Evolutionary conservation across 2,888 invertebrate species (phyloP), one percentile per base, ranked within the genome.

Genomic region (Phlogophora meticulosa): DNA sequence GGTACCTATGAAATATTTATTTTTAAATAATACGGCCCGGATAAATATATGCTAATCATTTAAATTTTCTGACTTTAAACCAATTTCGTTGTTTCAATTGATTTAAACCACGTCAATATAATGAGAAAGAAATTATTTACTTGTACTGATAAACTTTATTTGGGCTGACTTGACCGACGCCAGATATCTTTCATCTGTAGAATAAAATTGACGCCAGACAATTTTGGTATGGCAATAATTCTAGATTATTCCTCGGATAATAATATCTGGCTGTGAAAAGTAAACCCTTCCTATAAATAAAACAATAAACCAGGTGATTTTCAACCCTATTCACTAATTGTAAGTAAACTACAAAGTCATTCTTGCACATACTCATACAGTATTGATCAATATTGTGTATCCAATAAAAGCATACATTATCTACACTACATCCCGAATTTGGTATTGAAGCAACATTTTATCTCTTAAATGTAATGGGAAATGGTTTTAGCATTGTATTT

Each of bases 1-100:
- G 96, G 93, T 95, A 88, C 68, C 68, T 43, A 43, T 51, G 13
- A 15, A 3, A 5, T 60, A 24, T 2, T 15, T 53, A 40, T 48
- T 49, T 38, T 3, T 15, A 28, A 15, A 7, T 0, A 10, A n/a
- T 15, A 7, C 10, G 20, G 34, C 9, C 36, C 46, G n/a, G 49
- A 49, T 64, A 63, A 70, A 58, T 70, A 34, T 70, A 46, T 5
- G 22, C 32, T 45, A 13, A 10, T 34, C 10, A 17, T 20, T 22
- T 46, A 1, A 10, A 36, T 20, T 34, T 28, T 43, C 4, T 20
- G 42, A 2, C 4, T 34, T 4, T 42, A 13, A n/a, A 17, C 11
- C 32, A 38, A 32, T 17, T 52, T 0, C 34, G 28, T 28, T n/a
- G 13, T 49, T 15, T 1, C n/a, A 17, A 15, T 42, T 3, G n/a